Conservation (phyloP, 2,113 vertebrate genomes). For the Xenus cinereus region DNA sequence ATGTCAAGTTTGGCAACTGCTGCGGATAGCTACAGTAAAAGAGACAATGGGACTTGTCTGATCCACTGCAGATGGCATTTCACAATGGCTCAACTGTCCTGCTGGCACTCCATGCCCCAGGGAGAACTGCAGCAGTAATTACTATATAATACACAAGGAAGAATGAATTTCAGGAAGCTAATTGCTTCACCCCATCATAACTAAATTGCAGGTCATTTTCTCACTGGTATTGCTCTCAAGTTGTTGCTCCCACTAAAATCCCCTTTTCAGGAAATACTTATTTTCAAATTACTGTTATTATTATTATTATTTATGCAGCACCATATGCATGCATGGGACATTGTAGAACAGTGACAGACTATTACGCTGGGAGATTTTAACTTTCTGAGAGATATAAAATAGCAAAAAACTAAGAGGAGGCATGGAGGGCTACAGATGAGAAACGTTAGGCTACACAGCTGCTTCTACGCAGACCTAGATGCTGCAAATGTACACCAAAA, state of each 20-base stretch:
- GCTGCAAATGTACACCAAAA: neutral
- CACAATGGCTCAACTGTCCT: slow-evolving; percentile 58
- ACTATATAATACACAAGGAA: slow-evolving; percentile 30
- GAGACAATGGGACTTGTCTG: slow-evolving; percentile 49
- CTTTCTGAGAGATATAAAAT: neutral
- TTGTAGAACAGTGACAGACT: neutral
- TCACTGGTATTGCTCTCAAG: neutral
- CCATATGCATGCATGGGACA: fast-evolving
- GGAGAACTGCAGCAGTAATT: slow-evolving; percentile 47
- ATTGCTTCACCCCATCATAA: slow-evolving; percentile 19
- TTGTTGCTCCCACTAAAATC: neutral
- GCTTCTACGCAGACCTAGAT: neutral
- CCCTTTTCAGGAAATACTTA: neutral
- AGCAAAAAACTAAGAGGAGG: neutral
- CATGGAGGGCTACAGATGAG: neutral
- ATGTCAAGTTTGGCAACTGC: slow-evolving; percentile 48
- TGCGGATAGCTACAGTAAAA: neutral
- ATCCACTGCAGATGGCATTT: slow-evolving; percentile 55
- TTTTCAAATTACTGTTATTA: neutral
- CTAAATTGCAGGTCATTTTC: slow-evolving; percentile 36
- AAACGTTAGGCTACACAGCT: neutral
- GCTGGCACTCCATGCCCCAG: neutral
- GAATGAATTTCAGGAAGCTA: slow-evolving; percentile 15
- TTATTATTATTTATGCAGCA: neutral
- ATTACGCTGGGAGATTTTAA: neutral